phyloP scores from a whole-genome alignment of 2,797 vertebrate species.

The Falco columbarius region DNA sequence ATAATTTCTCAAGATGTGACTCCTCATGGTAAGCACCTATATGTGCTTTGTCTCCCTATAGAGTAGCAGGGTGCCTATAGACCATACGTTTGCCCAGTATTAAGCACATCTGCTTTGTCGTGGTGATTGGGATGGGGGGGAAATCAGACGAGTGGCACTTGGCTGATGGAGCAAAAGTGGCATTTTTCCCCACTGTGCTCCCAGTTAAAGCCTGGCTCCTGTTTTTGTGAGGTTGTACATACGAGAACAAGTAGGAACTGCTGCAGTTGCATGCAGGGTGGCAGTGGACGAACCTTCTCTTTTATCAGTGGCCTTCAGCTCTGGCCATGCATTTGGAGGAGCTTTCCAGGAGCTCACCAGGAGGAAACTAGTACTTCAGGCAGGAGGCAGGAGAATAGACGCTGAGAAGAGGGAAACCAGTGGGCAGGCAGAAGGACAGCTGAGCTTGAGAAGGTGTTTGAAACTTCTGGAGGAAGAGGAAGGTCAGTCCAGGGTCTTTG shows the following conservation, averaged over 20 bases:
- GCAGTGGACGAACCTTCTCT: background rate
- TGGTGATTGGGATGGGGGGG: accelerated
- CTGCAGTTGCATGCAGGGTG: background rate
- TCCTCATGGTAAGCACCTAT: background rate
- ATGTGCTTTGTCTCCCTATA: background rate
- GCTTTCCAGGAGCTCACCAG: background rate
- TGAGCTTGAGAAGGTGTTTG: background rate
- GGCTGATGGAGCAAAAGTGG: too few relatives aligned
- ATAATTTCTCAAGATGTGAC: background rate
- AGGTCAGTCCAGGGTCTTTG: accelerated
- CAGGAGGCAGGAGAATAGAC: background rate
- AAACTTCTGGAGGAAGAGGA: background rate
- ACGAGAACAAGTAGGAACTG: background rate
- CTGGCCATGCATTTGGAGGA: accelerated
- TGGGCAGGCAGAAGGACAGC: background rate
- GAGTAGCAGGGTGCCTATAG: too few relatives aligned
- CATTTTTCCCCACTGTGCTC: accelerated
- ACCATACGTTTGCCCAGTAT: background rate
- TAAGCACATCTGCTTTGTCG: background rate
- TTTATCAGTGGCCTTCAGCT: background rate
- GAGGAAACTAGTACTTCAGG: background rate
- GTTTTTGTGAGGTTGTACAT: background rate
- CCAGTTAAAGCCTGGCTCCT: background rate
- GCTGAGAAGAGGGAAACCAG: background rate
- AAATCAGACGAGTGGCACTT: too few relatives aligned